Evolutionary conservation across 2,113 vertebrate genomes (phyloP).

Genomic region (Labrus mixtus): DNA sequence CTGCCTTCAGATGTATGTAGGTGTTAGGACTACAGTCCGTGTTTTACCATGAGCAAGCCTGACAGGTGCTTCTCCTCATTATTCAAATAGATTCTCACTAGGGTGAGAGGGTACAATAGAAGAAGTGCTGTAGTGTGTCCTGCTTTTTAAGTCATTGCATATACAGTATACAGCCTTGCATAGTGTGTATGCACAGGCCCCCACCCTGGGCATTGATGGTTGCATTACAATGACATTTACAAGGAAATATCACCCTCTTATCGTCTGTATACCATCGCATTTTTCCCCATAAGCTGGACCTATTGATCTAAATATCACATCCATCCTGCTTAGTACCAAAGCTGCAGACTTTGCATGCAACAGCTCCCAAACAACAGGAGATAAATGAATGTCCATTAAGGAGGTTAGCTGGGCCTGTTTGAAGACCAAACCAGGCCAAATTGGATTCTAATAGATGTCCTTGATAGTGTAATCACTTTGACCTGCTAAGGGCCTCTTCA

Average conservation of each 20-base stretch:
- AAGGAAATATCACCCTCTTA: constrained; percentile 77
- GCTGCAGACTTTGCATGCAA: constrained; percentile 56
- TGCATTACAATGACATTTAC: constrained; percentile 77
- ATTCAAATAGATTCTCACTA: constrained; percentile 73
- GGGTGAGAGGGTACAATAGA: constrained; percentile 39
- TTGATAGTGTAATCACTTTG: constrained; percentile 79
- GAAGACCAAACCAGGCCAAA: constrained; percentile 74
- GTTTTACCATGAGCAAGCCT: constrained; percentile 71
- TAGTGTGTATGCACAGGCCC: constrained; percentile 17
- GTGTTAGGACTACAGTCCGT: constrained; percentile 67
- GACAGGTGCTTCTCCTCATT: constrained; percentile 79
- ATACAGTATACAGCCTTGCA: constrained; percentile 19
- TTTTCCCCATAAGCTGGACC: constrained; percentile 65
- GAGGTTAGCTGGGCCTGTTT: constrained; percentile 66
- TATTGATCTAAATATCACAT: constrained; percentile 81
- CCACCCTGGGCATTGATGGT: constrained; percentile 55
- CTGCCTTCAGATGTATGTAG: constrained; percentile 58
- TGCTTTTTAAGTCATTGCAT: constrained; percentile 32
- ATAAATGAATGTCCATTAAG: constrained; percentile 78
- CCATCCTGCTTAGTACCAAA: constrained; percentile 73
- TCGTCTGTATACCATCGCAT: constrained; percentile 68
- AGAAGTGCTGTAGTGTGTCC: constrained; percentile 34
- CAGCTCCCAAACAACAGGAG: constrained; percentile 68
- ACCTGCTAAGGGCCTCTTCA: constrained; percentile 61
- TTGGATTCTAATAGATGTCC: constrained; percentile 80